Conservation (phyloP, 1,140 invertebrate genomes). For the Chironomus striatipennis region DNA sequence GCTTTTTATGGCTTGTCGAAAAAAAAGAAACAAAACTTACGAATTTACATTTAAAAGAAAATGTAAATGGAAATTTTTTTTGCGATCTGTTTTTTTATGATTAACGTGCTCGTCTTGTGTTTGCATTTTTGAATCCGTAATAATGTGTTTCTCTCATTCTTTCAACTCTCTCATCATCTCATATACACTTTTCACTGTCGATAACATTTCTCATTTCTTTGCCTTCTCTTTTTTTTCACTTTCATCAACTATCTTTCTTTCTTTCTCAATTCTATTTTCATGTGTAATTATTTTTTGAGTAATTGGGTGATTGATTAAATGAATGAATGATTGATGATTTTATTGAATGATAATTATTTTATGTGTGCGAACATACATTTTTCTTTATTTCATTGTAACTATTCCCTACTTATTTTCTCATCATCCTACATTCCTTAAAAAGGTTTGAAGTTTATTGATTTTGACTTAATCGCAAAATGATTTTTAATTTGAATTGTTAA, state of each 20-base stretch:
- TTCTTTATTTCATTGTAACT: not conserved
- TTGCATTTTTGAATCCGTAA: not conserved
- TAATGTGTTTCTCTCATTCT: not conserved
- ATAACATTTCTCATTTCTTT: no score
- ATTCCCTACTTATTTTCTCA: not conserved
- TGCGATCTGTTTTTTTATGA: not conserved
- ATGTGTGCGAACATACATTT: not conserved
- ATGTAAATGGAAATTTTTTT: conserved; percentile 10
- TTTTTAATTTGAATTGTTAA: no score
- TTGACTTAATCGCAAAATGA: not conserved
- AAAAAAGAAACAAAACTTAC: not conserved
- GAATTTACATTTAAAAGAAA: not conserved
- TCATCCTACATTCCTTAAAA: not conserved
- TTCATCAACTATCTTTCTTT: not conserved
- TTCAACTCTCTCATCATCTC: no score
- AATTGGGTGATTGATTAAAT: not conserved
- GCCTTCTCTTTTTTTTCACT: not conserved
- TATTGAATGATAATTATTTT: not conserved
- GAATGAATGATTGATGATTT: conserved; percentile 6
- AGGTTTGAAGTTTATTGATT: not conserved
- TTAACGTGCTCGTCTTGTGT: conserved; percentile 11
- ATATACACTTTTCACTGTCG: no score
- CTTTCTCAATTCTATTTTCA: not conserved
- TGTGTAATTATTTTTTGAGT: not conserved
- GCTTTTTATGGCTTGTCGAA: not conserved